Percentiles rank a stretch among this genome's conserved stretches.
Evolutionary conservation across 2,113 vertebrate species (phyloP).

Genomic region (Myiozetetes cayanensis): DNA sequence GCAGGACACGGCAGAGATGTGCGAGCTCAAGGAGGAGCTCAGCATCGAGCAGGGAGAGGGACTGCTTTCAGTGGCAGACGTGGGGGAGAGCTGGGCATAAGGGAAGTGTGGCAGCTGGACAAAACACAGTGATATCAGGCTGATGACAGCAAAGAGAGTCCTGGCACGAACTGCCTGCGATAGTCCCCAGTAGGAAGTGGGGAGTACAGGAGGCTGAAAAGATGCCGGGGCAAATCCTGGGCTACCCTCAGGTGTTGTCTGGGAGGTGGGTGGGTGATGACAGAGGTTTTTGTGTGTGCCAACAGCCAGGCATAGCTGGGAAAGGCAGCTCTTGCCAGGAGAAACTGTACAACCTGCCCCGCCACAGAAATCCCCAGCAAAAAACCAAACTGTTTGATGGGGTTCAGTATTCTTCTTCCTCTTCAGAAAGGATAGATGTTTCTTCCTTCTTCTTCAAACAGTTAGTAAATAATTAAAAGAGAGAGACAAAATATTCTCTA

Average conservation of each 20-base stretch:
- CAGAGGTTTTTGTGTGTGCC: background rate
- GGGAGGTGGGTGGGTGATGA: slow-evolving; percentile 40
- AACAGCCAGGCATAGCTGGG: background rate
- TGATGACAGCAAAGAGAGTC: background rate
- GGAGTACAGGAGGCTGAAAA: background rate
- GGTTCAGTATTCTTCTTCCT: background rate
- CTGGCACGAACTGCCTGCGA: background rate
- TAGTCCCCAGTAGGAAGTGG: background rate
- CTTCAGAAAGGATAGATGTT: slow-evolving; percentile 1
- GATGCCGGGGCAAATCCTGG: background rate
- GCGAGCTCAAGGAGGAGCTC: background rate
- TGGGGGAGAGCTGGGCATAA: background rate
- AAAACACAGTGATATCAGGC: background rate
- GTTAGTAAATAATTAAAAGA: slow-evolving; percentile 70
- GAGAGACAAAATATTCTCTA: slow-evolving; percentile 59
- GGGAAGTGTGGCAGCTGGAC: background rate
- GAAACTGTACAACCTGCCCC: background rate
- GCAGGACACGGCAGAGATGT: fast-evolving
- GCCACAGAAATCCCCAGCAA: background rate
- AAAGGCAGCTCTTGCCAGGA: background rate
- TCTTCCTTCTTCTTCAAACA: slow-evolving; percentile 45
- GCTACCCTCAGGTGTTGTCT: slow-evolving; percentile 22
- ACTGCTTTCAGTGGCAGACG: background rate
- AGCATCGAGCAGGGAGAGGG: background rate
- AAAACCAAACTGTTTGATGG: background rate